These are phyloP conservation scores for Protaetia brevitarsis DNA, from an alignment of 1,140 invertebrate genomes.

Conservation along the genomic window DNA sequence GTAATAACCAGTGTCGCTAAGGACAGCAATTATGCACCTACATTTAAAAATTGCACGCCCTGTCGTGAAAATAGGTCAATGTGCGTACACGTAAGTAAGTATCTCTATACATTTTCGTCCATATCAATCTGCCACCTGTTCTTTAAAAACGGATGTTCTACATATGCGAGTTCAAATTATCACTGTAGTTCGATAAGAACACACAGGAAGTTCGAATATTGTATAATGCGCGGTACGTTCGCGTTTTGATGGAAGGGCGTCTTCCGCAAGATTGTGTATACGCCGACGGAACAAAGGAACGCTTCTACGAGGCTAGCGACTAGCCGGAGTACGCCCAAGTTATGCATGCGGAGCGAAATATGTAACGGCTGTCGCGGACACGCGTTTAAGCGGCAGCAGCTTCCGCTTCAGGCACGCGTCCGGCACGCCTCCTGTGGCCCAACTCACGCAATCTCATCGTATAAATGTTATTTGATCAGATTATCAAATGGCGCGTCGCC, in stretches of 20 bases:
- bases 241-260: neutral
- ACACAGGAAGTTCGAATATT: neutral
- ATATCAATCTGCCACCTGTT: slow-evolving; percentile 9
- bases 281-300: neutral
- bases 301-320: neutral
- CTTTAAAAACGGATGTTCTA: slow-evolving; percentile 2
- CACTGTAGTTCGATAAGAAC: slow-evolving; percentile 12
- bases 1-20: neutral
- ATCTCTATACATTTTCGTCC: too few species aligned
- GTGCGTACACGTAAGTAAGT: neutral
- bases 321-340: neutral
- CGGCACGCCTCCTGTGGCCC: slow-evolving; percentile 13
- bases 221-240: neutral
- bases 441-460: slow-evolving; percentile 15
- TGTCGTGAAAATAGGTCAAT: neutral
- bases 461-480: slow-evolving; percentile 12
- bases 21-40: neutral
- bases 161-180: slow-evolving; percentile 2
- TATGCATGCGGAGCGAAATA: slow-evolving; percentile 7
- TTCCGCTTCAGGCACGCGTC: slow-evolving; percentile 24
- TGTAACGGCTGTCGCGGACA: slow-evolving; percentile 12
- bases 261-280: neutral
- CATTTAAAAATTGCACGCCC: neutral
- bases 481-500: slow-evolving; percentile 9
- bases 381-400: slow-evolving; percentile 4